Evolutionary conservation across 2,113 vertebrate genomes (phyloP).

Genomic region (Morone saxatilis): DNA sequence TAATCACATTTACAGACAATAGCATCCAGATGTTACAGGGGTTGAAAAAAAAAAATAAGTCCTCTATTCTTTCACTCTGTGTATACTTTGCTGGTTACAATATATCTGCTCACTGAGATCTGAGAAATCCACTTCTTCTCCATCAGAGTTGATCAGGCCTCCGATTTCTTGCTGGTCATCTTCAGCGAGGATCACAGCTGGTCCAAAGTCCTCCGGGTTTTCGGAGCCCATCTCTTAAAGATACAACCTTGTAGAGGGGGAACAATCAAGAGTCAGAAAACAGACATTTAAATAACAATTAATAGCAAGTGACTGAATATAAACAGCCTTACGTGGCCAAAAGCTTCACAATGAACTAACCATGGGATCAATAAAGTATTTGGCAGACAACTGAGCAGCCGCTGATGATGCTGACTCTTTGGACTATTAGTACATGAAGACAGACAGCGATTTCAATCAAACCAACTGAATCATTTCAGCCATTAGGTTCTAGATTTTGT

Average conservation of each 20-base stretch:
- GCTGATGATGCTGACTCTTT: background rate
- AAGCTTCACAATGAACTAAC: background rate
- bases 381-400: background rate
- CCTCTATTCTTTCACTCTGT: background rate
- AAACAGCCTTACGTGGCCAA: background rate
- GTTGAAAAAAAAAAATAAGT: too few relatives aligned
- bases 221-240: conserved; percentile 77
- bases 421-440: background rate
- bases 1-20: too few relatives aligned
- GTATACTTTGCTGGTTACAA: background rate
- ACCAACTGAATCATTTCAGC: background rate
- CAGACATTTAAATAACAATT: background rate
- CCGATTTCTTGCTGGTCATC: conserved; percentile 76
- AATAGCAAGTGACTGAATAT: background rate
- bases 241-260: conserved; percentile 11
- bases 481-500: background rate
- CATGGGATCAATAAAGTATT: background rate
- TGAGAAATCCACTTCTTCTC: conserved; percentile 79
- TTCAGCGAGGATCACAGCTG: conserved; percentile 53
- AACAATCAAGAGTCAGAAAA: conserved; percentile 13
- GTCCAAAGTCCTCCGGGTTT: conserved; percentile 68
- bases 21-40: too few relatives aligned
- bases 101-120: conserved; percentile 66
- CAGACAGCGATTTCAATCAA: background rate
- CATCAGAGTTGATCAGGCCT: conserved; percentile 81